Evolutionary conservation across 2,888 invertebrate genomes (phyloP).

Genomic region (Macropis europaea): DNA sequence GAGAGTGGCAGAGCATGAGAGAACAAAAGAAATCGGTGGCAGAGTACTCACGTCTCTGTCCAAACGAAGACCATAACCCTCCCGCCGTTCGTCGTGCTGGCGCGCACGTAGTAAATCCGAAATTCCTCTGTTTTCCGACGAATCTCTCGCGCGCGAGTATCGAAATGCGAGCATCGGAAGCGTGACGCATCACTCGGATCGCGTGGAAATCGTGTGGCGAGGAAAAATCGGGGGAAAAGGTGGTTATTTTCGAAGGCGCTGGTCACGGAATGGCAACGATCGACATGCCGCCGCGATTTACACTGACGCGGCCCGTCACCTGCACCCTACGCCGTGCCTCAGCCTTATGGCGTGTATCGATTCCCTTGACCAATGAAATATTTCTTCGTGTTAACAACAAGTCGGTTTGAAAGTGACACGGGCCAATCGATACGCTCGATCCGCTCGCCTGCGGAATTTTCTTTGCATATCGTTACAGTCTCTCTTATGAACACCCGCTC

Average conservation of each 20-base stretch:
- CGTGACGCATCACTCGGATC: constrained; percentile 14
- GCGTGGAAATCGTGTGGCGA: background rate
- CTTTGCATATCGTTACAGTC: background rate
- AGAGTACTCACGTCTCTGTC: constrained; percentile 26
- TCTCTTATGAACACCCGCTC: background rate
- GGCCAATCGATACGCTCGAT: background rate
- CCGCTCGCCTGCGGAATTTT: background rate
- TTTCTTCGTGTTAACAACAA: constrained; percentile 29
- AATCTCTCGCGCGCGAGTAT: background rate
- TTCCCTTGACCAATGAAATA: constrained; percentile 39
- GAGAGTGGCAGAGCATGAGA: no score
- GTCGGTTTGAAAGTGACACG: background rate
- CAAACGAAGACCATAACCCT: constrained; percentile 35
- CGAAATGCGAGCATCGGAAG: background rate
- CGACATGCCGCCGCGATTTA: constrained; percentile 11
- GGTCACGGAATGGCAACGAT: background rate
- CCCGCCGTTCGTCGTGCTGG: background rate
- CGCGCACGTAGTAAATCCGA: background rate
- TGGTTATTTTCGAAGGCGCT: background rate
- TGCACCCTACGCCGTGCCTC: background rate
- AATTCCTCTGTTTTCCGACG: background rate
- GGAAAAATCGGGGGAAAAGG: background rate
- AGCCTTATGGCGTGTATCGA: constrained; percentile 24
- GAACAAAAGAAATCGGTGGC: no score
- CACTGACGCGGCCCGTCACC: constrained; percentile 17